These are phyloP conservation scores for Lithobates pipiens DNA, from an alignment of 2,797 vertebrate genomes.

Conservation along the genomic window DNA sequence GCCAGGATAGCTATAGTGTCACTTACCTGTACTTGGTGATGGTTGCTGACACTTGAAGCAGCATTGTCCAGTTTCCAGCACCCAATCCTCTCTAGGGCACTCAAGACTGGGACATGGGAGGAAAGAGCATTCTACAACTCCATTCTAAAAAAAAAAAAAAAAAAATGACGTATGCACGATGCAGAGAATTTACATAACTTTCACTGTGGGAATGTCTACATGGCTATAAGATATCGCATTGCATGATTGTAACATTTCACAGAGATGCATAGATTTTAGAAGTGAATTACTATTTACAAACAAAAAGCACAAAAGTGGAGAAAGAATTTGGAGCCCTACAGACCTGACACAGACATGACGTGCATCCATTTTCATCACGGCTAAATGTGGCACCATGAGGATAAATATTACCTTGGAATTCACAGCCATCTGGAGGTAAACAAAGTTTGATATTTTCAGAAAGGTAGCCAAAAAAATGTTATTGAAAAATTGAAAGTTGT, in stretches of 20 bases:
- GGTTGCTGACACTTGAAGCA: slow-evolving; percentile 76
- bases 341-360: slow-evolving; percentile 77
- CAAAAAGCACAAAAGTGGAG: background rate
- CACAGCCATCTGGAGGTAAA: slow-evolving; percentile 71
- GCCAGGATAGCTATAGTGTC: background rate
- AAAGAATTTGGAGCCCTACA: background rate
- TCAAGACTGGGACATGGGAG: slow-evolving; percentile 74
- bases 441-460: background rate
- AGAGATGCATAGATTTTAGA: too few species aligned
- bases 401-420: slow-evolving; percentile 71
- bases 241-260: too few species aligned
- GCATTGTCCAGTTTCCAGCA: slow-evolving; percentile 75
- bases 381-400: slow-evolving; percentile 72
- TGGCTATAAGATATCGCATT: background rate
- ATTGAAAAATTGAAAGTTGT: too few species aligned
- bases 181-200: background rate
- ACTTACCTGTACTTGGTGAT: slow-evolving; percentile 68
- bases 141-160: slow-evolving; percentile 67
- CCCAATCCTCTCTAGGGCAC: slow-evolving; percentile 76
- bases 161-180: too few species aligned
- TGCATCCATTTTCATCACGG: slow-evolving; percentile 73
- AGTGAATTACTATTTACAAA: background rate
- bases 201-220: background rate
- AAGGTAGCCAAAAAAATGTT: background rate
- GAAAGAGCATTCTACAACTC: slow-evolving; percentile 79